Evolutionary conservation across 2,888 invertebrate genomes (phyloP).

Genomic region (Hirudinaria manillensis): DNA sequence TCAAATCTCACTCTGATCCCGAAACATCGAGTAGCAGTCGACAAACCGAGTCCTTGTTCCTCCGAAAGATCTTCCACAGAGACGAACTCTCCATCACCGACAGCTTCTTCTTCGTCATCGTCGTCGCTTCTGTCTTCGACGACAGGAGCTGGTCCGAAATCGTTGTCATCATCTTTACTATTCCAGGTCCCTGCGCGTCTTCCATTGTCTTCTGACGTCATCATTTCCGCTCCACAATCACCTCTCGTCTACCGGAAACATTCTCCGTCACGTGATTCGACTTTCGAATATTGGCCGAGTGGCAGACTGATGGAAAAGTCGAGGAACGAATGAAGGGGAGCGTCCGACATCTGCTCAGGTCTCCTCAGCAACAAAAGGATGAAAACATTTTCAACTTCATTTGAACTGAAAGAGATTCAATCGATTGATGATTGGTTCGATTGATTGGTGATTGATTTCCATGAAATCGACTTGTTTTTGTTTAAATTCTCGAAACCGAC

Average conservation of each 20-base stretch:
- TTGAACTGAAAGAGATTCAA: too few species aligned
- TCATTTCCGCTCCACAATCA: conserved; percentile 15
- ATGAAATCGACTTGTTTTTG: too few species aligned
- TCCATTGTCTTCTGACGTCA: not conserved
- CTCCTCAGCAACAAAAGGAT: not conserved
- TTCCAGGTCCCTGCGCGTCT: not conserved
- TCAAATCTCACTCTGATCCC: not conserved
- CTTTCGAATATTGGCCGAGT: conserved; percentile 21
- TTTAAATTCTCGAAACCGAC: too few species aligned
- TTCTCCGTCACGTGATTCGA: conserved; percentile 23
- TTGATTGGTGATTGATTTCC: too few species aligned
- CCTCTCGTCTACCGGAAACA: conserved; percentile 20
- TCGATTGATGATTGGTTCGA: too few species aligned
- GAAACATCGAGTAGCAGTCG: too few species aligned
- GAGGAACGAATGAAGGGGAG: not conserved
- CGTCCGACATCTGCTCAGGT: not conserved
- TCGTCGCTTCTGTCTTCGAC: conserved; percentile 5
- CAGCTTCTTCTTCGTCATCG: conserved; percentile 26
- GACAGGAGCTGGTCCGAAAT: not conserved
- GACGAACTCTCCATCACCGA: conserved; percentile 7
- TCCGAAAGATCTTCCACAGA: not conserved
- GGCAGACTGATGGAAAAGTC: not conserved
- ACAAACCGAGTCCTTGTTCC: not conserved
- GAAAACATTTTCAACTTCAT: too few species aligned
- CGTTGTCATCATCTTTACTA: conserved; percentile 17